These are phyloP conservation scores for Pangasius larnaudii DNA, from an alignment of 2,797 vertebrate genomes.

Conservation along the genomic window DNA sequence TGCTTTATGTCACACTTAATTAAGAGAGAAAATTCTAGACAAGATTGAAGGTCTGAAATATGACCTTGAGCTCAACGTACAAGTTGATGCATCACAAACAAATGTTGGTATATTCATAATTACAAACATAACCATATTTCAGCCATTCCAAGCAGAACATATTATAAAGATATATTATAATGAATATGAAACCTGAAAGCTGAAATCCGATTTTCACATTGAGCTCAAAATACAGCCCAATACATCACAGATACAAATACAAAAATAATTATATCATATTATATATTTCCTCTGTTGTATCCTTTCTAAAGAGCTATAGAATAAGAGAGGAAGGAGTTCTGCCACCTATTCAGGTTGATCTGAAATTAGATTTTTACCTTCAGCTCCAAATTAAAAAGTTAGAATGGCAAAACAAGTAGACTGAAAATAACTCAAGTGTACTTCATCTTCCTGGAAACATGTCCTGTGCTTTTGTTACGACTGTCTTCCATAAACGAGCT, in stretches of 20 bases:
- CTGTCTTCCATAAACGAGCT: neutral
- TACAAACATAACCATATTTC: neutral
- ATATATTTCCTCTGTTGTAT: neutral
- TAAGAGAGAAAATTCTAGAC: neutral
- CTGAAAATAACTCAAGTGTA: neutral
- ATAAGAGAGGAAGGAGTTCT: neutral
- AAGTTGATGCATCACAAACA: neutral
- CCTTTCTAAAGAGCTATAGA: neutral
- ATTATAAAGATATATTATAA: no score
- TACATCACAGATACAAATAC: neutral
- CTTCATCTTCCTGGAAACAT: neutral
- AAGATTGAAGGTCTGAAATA: neutral
- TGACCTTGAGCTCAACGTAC: neutral
- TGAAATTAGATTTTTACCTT: neutral
- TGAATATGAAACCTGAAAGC: neutral
- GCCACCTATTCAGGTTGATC: neutral
- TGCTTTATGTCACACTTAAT: neutral
- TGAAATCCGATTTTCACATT: slow-evolving; percentile 3
- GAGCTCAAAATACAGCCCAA: neutral
- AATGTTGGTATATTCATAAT: neutral
- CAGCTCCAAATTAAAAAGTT: slow-evolving; percentile 11
- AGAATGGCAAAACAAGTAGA: neutral
- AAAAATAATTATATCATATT: neutral
- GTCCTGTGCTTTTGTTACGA: neutral
- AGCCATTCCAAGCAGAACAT: neutral